phyloP scores from a whole-genome alignment of 2,888 invertebrate genomes.

The Chymomyza caudatula region DNA sequence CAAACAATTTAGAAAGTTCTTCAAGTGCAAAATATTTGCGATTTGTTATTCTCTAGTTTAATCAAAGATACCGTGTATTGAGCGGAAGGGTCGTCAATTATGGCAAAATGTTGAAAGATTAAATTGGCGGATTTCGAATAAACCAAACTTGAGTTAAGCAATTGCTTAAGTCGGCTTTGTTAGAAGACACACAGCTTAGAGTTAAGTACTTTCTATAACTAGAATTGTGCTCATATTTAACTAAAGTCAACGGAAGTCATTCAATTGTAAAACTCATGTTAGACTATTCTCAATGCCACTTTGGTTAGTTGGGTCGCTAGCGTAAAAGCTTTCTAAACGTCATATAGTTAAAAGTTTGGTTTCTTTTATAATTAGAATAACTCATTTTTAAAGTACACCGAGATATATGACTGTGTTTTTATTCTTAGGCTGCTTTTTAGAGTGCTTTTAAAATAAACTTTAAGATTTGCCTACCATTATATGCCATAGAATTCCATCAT shows the following conservation, averaged over 20 bases:
- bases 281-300: too few relatives aligned
- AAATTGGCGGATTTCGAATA: background rate
- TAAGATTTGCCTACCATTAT: too few relatives aligned
- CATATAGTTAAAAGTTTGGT: too few relatives aligned
- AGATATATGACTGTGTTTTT: too few relatives aligned
- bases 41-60: background rate
- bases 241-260: background rate
- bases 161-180: background rate
- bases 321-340: too few relatives aligned
- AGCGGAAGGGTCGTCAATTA: background rate
- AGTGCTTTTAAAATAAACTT: too few relatives aligned
- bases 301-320: too few relatives aligned
- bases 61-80: conserved; percentile 2
- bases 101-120: background rate
- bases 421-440: too few relatives aligned
- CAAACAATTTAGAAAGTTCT: background rate
- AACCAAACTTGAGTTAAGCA: background rate
- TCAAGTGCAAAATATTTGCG: conserved; percentile 17
- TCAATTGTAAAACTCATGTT: too few relatives aligned
- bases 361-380: too few relatives aligned
- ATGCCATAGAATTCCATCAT: too few relatives aligned
- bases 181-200: background rate
- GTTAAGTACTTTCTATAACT: background rate
- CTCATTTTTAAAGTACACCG: too few relatives aligned
- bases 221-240: background rate